phyloP scores from a whole-genome alignment of 1,140 invertebrate species.

The Telenomus remus region DNA sequence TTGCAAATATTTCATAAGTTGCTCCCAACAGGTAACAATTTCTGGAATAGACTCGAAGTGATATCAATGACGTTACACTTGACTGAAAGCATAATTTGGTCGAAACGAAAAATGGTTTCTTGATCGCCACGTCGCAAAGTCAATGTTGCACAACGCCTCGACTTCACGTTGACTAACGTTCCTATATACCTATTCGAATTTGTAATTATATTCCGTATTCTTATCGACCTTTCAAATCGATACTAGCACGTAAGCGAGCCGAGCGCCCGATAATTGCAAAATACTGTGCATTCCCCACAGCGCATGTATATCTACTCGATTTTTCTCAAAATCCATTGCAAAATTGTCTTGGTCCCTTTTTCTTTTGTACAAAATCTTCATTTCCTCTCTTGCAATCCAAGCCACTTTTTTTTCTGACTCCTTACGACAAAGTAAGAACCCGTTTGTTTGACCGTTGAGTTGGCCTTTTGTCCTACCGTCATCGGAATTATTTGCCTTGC shows the following conservation, averaged over 20 bases:
- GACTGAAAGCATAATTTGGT: conserved; percentile 58
- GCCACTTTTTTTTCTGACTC: not conserved
- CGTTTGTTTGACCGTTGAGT: too few species aligned
- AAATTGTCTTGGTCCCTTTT: conserved; percentile 61
- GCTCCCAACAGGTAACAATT: conserved; percentile 39
- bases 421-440: too few species aligned
- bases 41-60: conserved; percentile 51
- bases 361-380: not conserved
- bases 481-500: too few species aligned
- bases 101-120: conserved; percentile 58
- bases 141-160: conserved; percentile 55
- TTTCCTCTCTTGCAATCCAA: not conserved
- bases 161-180: conserved; percentile 56
- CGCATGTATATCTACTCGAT: conserved; percentile 44
- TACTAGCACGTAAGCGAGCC: conserved; percentile 45
- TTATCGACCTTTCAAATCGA: conserved; percentile 73
- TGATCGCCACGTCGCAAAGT: conserved; percentile 53
- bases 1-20: conserved; percentile 50
- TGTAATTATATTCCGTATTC: conserved; percentile 70
- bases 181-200: conserved; percentile 65
- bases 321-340: conserved; percentile 60
- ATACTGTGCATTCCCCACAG: conserved; percentile 62
- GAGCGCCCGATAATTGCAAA: conserved; percentile 69
- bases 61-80: conserved; percentile 59
- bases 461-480: too few species aligned